Evolutionary conservation across 2,888 invertebrate genomes (phyloP).

Genomic region (Epsilonema sp.): DNA sequence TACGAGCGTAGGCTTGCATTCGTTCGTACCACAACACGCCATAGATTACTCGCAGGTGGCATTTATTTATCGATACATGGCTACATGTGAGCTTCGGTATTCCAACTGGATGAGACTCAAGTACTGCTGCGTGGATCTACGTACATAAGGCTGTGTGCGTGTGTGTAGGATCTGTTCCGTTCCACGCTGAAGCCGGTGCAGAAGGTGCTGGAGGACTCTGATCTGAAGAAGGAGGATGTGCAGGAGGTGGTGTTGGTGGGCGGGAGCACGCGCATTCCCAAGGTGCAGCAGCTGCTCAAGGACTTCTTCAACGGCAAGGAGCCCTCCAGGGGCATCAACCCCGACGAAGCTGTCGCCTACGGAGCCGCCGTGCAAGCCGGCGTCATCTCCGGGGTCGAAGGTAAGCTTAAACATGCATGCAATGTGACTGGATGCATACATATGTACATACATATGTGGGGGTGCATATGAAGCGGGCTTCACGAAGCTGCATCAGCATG

Average conservation of each 20-base stretch:
- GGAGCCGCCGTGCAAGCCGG: conserved; percentile 97
- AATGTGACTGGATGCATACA: background rate
- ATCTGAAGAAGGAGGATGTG: conserved; percentile 91
- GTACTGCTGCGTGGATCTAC: too few species aligned
- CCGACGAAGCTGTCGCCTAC: conserved; percentile 95
- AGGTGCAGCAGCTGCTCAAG: conserved; percentile 47
- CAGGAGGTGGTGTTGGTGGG: conserved; percentile 97
- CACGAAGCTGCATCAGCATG: too few species aligned
- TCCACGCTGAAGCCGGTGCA: conserved; percentile 85
- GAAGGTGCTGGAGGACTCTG: conserved; percentile 92
- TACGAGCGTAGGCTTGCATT: too few species aligned
- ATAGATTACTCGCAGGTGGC: too few species aligned
- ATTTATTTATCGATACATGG: too few species aligned
- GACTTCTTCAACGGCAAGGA: conserved; percentile 88
- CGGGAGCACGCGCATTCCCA: conserved; percentile 98
- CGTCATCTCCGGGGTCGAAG: conserved; percentile 87
- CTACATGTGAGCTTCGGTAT: too few species aligned
- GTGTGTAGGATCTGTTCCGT: conserved; percentile 40
- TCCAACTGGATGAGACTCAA: too few species aligned
- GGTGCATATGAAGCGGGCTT: too few species aligned
- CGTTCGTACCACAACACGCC: too few species aligned
- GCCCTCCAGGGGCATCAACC: conserved; percentile 83
- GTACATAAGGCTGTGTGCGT: too few species aligned
- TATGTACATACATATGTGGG: background rate
- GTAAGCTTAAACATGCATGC: too few species aligned